Base-by-base conservation (phyloP, 2,113 vertebrate species). In the Zosterops hypoxanthus region DNA sequence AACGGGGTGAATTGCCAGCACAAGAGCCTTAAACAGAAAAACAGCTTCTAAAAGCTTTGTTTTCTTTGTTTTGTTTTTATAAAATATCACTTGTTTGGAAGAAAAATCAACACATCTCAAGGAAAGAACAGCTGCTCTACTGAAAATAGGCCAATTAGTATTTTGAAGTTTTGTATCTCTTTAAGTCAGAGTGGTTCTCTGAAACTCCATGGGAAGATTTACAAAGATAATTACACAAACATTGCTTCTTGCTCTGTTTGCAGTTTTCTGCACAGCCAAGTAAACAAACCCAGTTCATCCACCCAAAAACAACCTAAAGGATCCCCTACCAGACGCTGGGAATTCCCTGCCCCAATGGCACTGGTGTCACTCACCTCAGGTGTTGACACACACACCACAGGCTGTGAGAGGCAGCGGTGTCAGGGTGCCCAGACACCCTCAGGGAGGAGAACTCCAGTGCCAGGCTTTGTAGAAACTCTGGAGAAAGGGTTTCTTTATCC, bases 381-480 rank as follows among this genome's bases (percentile, higher is more conserved):
- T 16, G 8, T 1, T 44, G 29, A 24, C 64, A 70, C 7, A 44
- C 14, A 60, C 12, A 31, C 34, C 16, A 53, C 2, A 5, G 23
- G 33, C 64, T 82, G 41, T 52, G 55, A 20, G 60, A 70, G 56
- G 91, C n/a, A 89, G 39, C 50, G 12, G 1, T 8, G 1, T 0
- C 20, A 2, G 13, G 11, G 4, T 1, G 16, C 24, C 9, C 41
- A 20, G 2, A 46, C 11, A 17, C 2, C 23, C 24, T 5, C 29
- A 1, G 5, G 39, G 46, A 76, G 11, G 25, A 18, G 4, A 46
- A n/a, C 2, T 46, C 15, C 12, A 28, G n/a, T 34, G 44, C 23
- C 68, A 88, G n/a, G 39, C 49, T 46, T 56, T 15, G 29, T 34
- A 83, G 46, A 65, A 21, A 16, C 19, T 16, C 50, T 17, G 12